Percentiles rank a stretch among this genome's conserved stretches.
Evolutionary conservation across 2,888 invertebrate genomes (phyloP).

Genomic region (Trichopoda pennipes): DNA sequence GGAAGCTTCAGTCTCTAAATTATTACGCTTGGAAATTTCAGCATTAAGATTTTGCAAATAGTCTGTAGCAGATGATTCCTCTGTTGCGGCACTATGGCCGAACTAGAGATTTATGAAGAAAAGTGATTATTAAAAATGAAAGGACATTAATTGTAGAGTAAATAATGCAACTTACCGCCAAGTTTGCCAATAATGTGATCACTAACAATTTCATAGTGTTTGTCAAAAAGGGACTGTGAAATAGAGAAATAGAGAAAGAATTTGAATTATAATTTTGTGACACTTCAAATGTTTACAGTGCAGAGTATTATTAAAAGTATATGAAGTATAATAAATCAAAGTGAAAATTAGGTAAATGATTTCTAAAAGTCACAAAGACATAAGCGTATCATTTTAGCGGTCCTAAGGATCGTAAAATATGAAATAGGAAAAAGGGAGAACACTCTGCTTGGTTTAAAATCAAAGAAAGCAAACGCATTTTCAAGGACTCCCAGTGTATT

Average conservation of each 20-base stretch:
- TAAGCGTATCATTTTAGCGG: too few relatives aligned
- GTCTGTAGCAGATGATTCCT: conserved; percentile 83
- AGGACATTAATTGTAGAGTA: too few relatives aligned
- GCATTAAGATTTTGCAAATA: conserved; percentile 85
- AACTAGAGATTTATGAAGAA: conserved; percentile 66
- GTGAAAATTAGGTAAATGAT: too few relatives aligned
- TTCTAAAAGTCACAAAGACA: too few relatives aligned
- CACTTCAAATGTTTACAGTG: background rate
- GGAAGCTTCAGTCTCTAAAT: conserved; percentile 84
- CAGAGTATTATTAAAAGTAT: too few relatives aligned
- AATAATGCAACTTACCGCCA: conserved; percentile 66
- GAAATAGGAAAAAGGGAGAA: too few relatives aligned
- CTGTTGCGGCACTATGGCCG: conserved; percentile 72
- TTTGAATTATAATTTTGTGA: background rate
- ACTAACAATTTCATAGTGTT: conserved; percentile 65
- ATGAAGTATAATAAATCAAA: too few relatives aligned
- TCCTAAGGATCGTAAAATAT: too few relatives aligned
- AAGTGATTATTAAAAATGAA: background rate
- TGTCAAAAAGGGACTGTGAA: conserved; percentile 5
- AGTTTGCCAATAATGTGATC: conserved; percentile 56
- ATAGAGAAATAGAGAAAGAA: conserved; percentile 5
- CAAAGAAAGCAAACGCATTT: too few relatives aligned
- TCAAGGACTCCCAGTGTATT: too few relatives aligned
- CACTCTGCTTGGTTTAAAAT: too few relatives aligned
- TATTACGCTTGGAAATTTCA: conserved; percentile 83